These are phyloP conservation scores for Drosophila grimshawi DNA, from an alignment of 1,140 invertebrate genomes.

Conservation along the genomic window DNA sequence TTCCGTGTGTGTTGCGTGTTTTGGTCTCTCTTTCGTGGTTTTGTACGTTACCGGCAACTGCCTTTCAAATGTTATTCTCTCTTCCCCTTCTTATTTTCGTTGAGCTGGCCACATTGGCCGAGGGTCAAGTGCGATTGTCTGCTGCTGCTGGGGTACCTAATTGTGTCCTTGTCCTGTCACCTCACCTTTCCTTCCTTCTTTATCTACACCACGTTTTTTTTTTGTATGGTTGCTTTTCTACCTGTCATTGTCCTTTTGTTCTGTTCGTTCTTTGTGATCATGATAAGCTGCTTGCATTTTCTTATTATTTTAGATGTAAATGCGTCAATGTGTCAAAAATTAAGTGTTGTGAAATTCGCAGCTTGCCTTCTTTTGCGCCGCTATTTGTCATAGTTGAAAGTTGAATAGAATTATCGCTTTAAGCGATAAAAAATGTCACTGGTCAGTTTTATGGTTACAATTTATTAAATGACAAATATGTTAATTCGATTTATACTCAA, in stretches of 20 bases:
- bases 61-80: conserved; percentile 26
- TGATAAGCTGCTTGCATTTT: conserved; percentile 35
- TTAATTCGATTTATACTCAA: too few relatives aligned
- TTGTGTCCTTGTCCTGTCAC: conserved; percentile 27
- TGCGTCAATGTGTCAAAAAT: conserved; percentile 28
- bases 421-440: not conserved
- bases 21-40: conserved; percentile 6
- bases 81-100: conserved; percentile 12
- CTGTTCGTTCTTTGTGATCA: conserved; percentile 19
- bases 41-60: conserved; percentile 38
- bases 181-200: conserved; percentile 15
- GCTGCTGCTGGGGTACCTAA: conserved; percentile 18
- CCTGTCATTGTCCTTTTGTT: conserved; percentile 16
- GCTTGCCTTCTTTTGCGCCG: not conserved
- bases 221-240: conserved; percentile 44
- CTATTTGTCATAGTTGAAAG: conserved; percentile 8
- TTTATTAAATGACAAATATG: too few relatives aligned
- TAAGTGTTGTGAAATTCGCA: conserved; percentile 13
- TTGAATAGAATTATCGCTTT: not conserved
- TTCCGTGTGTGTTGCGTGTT: conserved; percentile 33
- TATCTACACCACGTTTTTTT: not conserved
- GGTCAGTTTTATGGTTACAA: too few relatives aligned
- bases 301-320: conserved; percentile 3
- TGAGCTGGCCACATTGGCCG: conserved; percentile 8
- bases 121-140: conserved; percentile 48